These are phyloP conservation scores for Psylliodes chrysocephalus DNA, from an alignment of 2,888 invertebrate genomes.

Conservation along the genomic window DNA sequence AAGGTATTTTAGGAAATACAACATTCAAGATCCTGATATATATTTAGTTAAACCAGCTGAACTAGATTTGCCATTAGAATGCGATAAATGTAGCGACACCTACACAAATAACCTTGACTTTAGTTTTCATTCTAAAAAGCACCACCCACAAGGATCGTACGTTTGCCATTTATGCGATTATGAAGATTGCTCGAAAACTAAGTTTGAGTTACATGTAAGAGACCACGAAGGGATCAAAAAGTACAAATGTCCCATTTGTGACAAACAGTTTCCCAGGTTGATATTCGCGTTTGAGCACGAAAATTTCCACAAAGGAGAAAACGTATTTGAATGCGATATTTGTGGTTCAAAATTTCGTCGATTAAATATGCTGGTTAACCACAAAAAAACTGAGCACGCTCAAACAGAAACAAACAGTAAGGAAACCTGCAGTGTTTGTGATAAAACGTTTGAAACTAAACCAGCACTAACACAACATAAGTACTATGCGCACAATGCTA, in stretches of 20 bases:
- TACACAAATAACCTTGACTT: constrained; percentile 55
- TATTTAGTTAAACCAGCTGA: background rate
- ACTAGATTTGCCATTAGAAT: constrained; percentile 55
- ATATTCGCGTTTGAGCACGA: constrained; percentile 65
- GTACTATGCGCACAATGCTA: constrained; percentile 52
- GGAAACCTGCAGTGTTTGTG: constrained; percentile 65
- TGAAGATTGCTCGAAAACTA: constrained; percentile 47
- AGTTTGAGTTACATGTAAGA: constrained; percentile 60
- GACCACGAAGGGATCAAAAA: constrained; percentile 62
- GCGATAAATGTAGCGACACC: constrained; percentile 54
- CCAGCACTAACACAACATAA: constrained; percentile 62
- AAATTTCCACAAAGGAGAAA: constrained; percentile 66
- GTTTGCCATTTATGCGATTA: constrained; percentile 7
- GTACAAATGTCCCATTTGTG: constrained; percentile 46
- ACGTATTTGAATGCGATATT: constrained; percentile 67
- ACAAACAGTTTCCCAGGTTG: constrained; percentile 56
- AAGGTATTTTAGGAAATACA: background rate
- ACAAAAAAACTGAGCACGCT: constrained; percentile 65
- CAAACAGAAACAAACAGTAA: constrained; percentile 59
- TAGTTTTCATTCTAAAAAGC: constrained; percentile 43
- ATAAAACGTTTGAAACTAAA: constrained; percentile 60
- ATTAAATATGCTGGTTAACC: constrained; percentile 65
- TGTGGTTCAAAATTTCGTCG: constrained; percentile 66
- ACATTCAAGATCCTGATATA: background rate
- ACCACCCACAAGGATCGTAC: constrained; percentile 39